Evolutionary conservation across 1,140 invertebrate species (phyloP).

Genomic region (Meteorus sp.): DNA sequence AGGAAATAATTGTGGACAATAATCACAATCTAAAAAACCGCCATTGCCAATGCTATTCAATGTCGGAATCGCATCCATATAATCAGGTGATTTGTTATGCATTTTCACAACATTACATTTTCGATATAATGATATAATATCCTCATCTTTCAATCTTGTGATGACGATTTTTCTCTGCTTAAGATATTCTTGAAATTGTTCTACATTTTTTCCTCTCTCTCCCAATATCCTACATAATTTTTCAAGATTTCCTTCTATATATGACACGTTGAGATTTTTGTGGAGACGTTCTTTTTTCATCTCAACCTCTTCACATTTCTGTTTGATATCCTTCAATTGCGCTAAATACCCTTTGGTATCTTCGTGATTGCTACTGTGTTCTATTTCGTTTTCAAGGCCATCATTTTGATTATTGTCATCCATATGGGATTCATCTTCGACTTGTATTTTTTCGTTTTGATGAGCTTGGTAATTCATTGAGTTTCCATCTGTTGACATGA

Average conservation of each 20-base stretch:
- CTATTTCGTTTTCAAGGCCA: conserved; percentile 26
- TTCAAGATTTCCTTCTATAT: conserved; percentile 36
- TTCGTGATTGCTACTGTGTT: too few relatives aligned
- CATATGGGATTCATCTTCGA: neutral
- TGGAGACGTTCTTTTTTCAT: conserved; percentile 35
- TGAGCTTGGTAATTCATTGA: too few relatives aligned
- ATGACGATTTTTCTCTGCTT: conserved; percentile 52
- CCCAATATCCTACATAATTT: conserved; percentile 39
- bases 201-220: conserved; percentile 36
- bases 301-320: conserved; percentile 40
- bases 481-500: too few relatives aligned
- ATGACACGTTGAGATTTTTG: conserved; percentile 33
- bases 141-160: conserved; percentile 49
- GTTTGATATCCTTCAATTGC: conserved; percentile 32
- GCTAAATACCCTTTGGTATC: conserved; percentile 35
- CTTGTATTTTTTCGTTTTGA: too few relatives aligned
- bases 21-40: conserved; percentile 49
- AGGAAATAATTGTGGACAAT: conserved; percentile 46
- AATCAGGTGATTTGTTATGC: conserved; percentile 35
- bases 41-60: conserved; percentile 33
- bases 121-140: conserved; percentile 49
- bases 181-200: conserved; percentile 52
- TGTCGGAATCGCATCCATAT: conserved; percentile 30
- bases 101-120: conserved; percentile 34
- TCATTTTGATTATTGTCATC: conserved; percentile 17